Evolutionary conservation across 2,797 vertebrate genomes (phyloP).

Genomic region (Cryptoprocta ferox): DNA sequence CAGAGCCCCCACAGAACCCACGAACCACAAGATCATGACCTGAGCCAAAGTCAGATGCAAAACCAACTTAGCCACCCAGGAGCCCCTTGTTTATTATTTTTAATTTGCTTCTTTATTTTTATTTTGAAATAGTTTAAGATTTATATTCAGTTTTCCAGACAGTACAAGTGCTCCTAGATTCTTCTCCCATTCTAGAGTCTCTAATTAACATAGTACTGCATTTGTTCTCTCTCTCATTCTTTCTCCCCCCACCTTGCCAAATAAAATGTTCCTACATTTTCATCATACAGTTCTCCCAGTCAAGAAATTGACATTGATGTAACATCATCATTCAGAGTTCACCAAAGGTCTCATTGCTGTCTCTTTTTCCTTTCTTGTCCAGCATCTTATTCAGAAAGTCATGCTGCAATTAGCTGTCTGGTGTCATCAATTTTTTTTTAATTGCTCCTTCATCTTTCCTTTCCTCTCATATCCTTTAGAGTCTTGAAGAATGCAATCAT

Average conservation of each 20-base stretch:
- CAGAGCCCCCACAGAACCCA: too few species aligned
- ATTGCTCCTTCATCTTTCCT: background rate
- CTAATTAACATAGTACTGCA: background rate
- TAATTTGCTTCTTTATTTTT: background rate
- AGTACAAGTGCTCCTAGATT: background rate
- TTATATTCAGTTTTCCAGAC: background rate
- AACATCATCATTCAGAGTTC: background rate
- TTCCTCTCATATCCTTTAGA: background rate
- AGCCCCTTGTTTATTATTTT: background rate
- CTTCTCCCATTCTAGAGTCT: background rate
- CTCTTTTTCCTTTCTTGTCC: background rate
- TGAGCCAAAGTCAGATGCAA: too few species aligned
- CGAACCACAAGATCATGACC: too few species aligned
- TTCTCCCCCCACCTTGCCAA: too few species aligned
- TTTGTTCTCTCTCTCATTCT: background rate
- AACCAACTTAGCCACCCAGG: too few species aligned
- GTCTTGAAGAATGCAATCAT: background rate
- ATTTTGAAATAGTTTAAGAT: conserved; percentile 41
- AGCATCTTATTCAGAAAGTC: background rate
- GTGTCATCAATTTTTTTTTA: background rate
- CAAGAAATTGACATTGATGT: background rate
- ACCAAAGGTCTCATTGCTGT: background rate
- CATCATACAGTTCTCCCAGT: background rate
- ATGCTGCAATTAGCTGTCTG: background rate
- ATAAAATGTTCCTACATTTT: background rate